Evolutionary conservation across 2,888 invertebrate genomes (phyloP), one percentile per base, ranked within the genome.

Genomic region (Nemapogon koenigi): DNA sequence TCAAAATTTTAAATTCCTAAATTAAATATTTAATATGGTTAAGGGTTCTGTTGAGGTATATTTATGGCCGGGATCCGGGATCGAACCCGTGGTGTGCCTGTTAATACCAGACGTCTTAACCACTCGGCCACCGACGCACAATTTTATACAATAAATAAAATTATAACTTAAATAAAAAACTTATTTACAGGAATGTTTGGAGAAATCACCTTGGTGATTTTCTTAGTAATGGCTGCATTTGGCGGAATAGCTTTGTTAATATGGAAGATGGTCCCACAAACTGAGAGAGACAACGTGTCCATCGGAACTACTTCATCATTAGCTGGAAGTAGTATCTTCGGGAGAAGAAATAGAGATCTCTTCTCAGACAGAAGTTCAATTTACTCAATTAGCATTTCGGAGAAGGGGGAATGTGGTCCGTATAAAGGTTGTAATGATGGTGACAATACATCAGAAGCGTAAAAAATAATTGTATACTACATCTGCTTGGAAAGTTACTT

Each of bases 171-270:
- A 22, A 22, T 6, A 6, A 22, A 37, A n/a, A 16, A n/a, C 38
- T 18, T 47, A 39, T 39, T 71, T 72, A 13, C 65, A 81, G 81
- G 68, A 52, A 65, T 66, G 51, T 66, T 68, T 41, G 75, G 78
- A 13, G 78, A 80, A 53, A 64, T 81, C 29, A 62, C 72, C 3
- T 46, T 84, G 27, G 81, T 83, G 19, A 80, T 83, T 55, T 81
- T 84, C 53, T 52, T 84, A 39, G 81, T 83, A 37, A 75, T 83
- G n/a, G 79, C 83, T 13, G 82, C 81, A 16, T 75, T 83, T 41
- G 82, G 81, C 16, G 82, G 82, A 7, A 61, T 83, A 27, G 79
- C 81, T 2, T 59, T 83, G 25, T 53, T 83, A 36, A 79, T 82
- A 43, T 73, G 83, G 66, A 83, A 81, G 54, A 65, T 83, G 52